Percentiles rank a stretch among this genome's conserved stretches.
Conservation (phyloP, 2,888 invertebrate genomes). For the Agapostemon virescens region DNA sequence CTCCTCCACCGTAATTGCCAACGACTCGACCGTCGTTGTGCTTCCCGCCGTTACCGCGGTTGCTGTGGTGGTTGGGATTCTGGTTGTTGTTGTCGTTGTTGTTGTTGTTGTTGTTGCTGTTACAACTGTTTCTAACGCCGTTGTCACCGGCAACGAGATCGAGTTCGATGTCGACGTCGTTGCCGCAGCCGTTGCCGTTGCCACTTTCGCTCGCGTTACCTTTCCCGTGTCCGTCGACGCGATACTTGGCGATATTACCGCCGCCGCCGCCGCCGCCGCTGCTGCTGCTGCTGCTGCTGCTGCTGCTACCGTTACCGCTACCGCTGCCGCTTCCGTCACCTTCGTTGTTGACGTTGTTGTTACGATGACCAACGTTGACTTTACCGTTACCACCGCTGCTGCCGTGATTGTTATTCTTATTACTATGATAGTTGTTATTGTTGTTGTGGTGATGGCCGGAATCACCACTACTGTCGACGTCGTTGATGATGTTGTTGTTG, state of each 20-base stretch:
- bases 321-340: conserved; percentile 30
- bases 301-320: background rate
- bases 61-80: background rate
- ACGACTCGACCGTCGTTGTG: conserved; percentile 28
- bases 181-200: background rate
- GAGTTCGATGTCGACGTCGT: background rate
- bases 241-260: background rate
- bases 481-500: conserved; percentile 39
- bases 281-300: background rate
- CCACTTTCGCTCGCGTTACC: conserved; percentile 11
- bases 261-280: background rate
- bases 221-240: conserved; percentile 9
- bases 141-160: background rate
- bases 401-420: conserved; percentile 7
- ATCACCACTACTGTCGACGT: conserved; percentile 54
- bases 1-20: conserved; percentile 13
- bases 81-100: conserved; percentile 8
- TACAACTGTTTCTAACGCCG: conserved; percentile 3
- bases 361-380: background rate
- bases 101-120: conserved; percentile 14
- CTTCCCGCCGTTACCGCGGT: conserved; percentile 15
- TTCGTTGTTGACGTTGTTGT: conserved; percentile 51
- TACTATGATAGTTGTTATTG: conserved; percentile 9
- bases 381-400: background rate
- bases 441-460: conserved; percentile 45